phyloP scores from a whole-genome alignment of 2,113 vertebrate species.

The Hippocampus guttulatus region DNA sequence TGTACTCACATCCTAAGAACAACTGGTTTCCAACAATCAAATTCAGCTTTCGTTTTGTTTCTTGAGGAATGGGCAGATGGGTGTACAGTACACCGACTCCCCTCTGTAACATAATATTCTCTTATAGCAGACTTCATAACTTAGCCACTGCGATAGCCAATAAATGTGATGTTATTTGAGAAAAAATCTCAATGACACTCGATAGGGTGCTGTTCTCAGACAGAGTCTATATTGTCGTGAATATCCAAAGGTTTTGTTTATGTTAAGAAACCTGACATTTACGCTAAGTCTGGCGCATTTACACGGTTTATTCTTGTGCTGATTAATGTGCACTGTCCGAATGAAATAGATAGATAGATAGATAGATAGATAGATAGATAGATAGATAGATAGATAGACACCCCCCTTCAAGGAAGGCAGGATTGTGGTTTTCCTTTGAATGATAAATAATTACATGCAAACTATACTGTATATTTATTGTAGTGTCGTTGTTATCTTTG shows the following conservation, averaged over 20 bases:
- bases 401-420: constrained; percentile 8
- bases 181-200: constrained; percentile 9
- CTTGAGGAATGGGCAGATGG: constrained; percentile 35
- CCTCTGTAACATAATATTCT: constrained; percentile 27
- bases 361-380: too few species aligned
- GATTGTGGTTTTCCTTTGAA: neutral
- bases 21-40: constrained; percentile 34
- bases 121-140: constrained; percentile 27
- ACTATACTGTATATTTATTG: too few species aligned
- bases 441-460: neutral
- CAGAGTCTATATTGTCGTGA: constrained; percentile 4
- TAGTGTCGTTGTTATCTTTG: too few species aligned
- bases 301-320: too few species aligned
- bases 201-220: constrained; percentile 19
- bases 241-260: neutral
- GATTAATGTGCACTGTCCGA: too few species aligned
- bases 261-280: too few species aligned
- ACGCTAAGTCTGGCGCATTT: too few species aligned
- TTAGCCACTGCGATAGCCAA: constrained; percentile 6
- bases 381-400: too few species aligned
- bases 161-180: constrained; percentile 14
- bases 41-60: constrained; percentile 32
- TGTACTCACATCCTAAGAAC: constrained; percentile 33
- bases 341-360: too few species aligned
- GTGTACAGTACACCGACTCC: neutral